Evolutionary conservation across 2,797 vertebrate genomes (phyloP).

Genomic region (Dermochelys coriacea): DNA sequence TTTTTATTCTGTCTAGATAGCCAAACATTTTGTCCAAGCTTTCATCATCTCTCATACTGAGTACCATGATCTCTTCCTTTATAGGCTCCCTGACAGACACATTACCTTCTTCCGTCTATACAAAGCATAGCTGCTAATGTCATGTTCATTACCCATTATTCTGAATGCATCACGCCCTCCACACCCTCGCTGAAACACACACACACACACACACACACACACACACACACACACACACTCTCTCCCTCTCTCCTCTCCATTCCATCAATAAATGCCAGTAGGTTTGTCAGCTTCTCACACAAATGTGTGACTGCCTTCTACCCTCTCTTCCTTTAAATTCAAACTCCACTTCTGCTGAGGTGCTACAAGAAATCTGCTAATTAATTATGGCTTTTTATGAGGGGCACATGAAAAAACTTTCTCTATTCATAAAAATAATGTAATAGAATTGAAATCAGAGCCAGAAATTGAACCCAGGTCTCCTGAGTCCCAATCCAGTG

Average conservation of each 20-base stretch:
- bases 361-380: too few species aligned
- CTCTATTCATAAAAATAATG: too few species aligned
- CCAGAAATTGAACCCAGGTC: not conserved
- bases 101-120: not conserved
- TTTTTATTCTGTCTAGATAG: not conserved
- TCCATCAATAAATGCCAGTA: not conserved
- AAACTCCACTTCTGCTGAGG: not conserved
- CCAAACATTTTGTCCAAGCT: not conserved
- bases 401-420: not conserved
- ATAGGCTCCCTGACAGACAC: not conserved
- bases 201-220: too few species aligned
- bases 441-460: not conserved
- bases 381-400: too few species aligned
- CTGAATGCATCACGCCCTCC: not conserved
- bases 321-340: not conserved
- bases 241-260: not conserved
- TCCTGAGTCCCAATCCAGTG: not conserved
- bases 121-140: too few species aligned
- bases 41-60: not conserved
- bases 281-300: not conserved
- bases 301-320: not conserved
- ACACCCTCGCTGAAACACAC: not conserved
- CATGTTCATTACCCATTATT: not conserved
- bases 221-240: not conserved
- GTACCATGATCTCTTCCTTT: not conserved